Conservation (phyloP, 2,797 vertebrate genomes). For the Rachycentron canadum region DNA sequence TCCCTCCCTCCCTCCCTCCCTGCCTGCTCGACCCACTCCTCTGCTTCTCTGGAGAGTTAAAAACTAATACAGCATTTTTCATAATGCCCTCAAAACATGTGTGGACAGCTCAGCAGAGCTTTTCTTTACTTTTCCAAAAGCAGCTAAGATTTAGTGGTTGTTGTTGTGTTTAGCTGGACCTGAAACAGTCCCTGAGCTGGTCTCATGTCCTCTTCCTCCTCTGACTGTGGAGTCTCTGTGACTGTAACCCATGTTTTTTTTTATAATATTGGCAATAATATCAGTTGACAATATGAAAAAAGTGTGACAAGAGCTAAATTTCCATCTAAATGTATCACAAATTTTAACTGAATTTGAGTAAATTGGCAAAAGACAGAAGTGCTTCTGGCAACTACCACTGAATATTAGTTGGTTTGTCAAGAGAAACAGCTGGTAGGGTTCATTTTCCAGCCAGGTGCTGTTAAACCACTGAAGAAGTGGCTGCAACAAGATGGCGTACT, state of each 20-base stretch:
- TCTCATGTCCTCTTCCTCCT: not conserved
- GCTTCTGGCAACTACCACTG: too few relatives aligned
- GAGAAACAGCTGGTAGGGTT: not conserved
- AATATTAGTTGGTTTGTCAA: not conserved
- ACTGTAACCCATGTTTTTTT: not conserved
- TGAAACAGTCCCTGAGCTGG: constrained; percentile 1
- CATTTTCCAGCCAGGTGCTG: not conserved
- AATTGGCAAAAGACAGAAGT: not conserved
- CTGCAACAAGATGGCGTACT: not conserved
- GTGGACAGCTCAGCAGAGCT: not conserved
- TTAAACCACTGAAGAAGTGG: not conserved
- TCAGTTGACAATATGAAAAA: not conserved
- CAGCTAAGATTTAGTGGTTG: not conserved
- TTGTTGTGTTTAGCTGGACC: constrained; percentile 8
- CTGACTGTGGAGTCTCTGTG: not conserved
- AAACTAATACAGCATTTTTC: constrained; percentile 5
- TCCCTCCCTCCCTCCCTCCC: constrained; percentile 1
- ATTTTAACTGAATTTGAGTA: not conserved
- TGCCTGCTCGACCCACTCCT: constrained; percentile 5
- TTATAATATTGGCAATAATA: not conserved
- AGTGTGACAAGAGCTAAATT: not conserved
- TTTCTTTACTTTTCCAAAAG: constrained; percentile 9
- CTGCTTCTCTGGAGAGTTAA: not conserved
- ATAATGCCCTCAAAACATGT: constrained; percentile 11
- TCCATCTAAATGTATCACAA: not conserved